Base-by-base conservation (phyloP, 2,888 invertebrate genomes). In the Eupithecia tripunctaria region DNA sequence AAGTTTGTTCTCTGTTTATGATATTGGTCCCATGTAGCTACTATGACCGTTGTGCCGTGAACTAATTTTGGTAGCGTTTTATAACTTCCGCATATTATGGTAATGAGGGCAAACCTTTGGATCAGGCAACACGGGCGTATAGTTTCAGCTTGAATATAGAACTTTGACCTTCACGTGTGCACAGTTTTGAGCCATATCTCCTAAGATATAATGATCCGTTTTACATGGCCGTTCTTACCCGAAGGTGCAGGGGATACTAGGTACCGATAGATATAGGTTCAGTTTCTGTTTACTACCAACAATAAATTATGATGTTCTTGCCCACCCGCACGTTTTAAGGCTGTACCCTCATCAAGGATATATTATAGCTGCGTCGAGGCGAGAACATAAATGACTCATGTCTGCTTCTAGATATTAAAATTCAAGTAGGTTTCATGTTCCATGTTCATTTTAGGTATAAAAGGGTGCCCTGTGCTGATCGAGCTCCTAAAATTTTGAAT, bases 71-170 rank as follows among this genome's bases (percentile, higher is more conserved):
- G 85, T 85, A 84, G 84, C 84, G 80, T 82, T 91, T 90, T 91
- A 91, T 88, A 80, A 86, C 88, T 89, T 89, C 89, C 89, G 85
- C 87, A 87, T 84, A 91, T 91, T 91, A 92, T 91, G 91, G 82
- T 90, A 91, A 92, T 91, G 82, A 84, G 80, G 81, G 70, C 74
- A 80, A 82, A 68, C 68, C 43, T 68, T 64, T 38, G 36, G 64
- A 38, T 25, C 64, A 21, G 29, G 60, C 29, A 60, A 56, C 62
- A 32, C 10, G 21, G 62, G 29, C 15, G 62, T 32, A n/a, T 36
- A 32, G 32, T 29, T n/a, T 56, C 56, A 56, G 56, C 51, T 56
- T 14, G 4, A 25, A 56, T 25, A 56, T 51, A 56, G 56, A 12
- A 3, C 21, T 25, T 56, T 25, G 25, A 56, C 56, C 56, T 56